Evolutionary conservation across 2,113 vertebrate genomes (phyloP).

Genomic region (Callipepla californica): DNA sequence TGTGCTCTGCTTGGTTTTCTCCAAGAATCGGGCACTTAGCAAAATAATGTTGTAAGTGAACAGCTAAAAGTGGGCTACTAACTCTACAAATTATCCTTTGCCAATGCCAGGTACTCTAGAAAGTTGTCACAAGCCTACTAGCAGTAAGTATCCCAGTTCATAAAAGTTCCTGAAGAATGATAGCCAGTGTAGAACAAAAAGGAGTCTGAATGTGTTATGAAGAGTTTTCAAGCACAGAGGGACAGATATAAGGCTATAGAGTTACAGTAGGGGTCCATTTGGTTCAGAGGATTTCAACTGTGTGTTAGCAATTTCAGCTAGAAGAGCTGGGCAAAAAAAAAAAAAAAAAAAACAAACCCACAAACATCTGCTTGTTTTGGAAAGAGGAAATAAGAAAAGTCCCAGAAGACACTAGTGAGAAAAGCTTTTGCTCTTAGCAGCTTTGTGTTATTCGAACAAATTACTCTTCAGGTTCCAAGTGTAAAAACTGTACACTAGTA

Average conservation of each 20-base stretch:
- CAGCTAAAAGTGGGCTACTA: slow-evolving; percentile 26
- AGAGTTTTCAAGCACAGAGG: neutral
- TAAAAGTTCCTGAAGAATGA: neutral
- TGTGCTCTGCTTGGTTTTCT: neutral
- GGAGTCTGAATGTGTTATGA: neutral
- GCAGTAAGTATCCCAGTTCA: slow-evolving; percentile 1
- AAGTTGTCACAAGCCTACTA: slow-evolving; percentile 18
- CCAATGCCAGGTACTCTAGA: slow-evolving; percentile 37
- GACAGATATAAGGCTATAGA: neutral
- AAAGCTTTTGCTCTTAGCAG: slow-evolving; percentile 62
- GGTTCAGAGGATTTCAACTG: slow-evolving; percentile 16
- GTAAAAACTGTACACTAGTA: neutral
- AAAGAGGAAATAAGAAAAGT: slow-evolving; percentile 17
- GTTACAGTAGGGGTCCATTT: neutral
- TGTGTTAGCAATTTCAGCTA: neutral
- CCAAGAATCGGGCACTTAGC: slow-evolving; percentile 7
- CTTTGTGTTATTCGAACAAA: slow-evolving; percentile 12
- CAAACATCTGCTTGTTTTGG: neutral
- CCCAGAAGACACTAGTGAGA: slow-evolving; percentile 35
- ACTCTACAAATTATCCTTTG: slow-evolving; percentile 53
- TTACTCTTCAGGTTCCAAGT: neutral
- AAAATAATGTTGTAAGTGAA: slow-evolving; percentile 49
- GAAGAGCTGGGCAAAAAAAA: slow-evolving; percentile 7
- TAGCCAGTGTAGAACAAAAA: slow-evolving; percentile 5
- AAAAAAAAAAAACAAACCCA: neutral